Evolutionary conservation across 2,113 vertebrate species (phyloP).

Genomic region (Cettia cetti): DNA sequence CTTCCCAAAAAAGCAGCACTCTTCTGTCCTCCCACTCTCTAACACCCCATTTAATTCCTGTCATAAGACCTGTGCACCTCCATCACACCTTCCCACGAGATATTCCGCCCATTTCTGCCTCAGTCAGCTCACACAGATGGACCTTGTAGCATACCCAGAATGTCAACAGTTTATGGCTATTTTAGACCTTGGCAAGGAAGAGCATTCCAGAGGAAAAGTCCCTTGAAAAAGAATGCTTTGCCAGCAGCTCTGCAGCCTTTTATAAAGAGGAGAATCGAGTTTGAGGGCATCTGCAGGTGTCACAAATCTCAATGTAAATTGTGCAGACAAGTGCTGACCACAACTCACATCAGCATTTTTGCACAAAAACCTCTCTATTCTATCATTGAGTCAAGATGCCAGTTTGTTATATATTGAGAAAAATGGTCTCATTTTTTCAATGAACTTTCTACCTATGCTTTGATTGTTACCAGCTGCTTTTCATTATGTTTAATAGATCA

Average conservation of each 20-base stretch:
- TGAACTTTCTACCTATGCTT: neutral
- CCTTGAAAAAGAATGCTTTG: slow-evolving; percentile 8
- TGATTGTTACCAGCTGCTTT: neutral
- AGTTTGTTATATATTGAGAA: neutral
- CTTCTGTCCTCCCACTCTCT: slow-evolving; percentile 52
- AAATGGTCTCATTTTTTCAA: slow-evolving; percentile 7
- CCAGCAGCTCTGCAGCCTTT: slow-evolving; percentile 2
- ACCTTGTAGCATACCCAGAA: slow-evolving; percentile 10
- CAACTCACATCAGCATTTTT: slow-evolving; percentile 24
- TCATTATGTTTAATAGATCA: neutral
- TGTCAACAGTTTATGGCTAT: slow-evolving; percentile 53
- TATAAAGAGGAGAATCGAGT: neutral
- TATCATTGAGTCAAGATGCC: neutral
- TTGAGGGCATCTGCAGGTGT: slow-evolving; percentile 23
- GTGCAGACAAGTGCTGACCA: slow-evolving; percentile 27
- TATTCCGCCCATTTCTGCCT: slow-evolving; percentile 34
- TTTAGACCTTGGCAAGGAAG: slow-evolving; percentile 52
- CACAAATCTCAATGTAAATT: neutral
- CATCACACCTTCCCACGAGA: slow-evolving; percentile 49
- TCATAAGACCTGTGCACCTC: slow-evolving; percentile 35
- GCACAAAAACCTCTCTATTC: neutral
- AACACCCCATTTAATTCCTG: slow-evolving; percentile 53
- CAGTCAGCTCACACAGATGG: slow-evolving; percentile 51
- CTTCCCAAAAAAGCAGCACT: slow-evolving; percentile 37
- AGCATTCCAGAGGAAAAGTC: slow-evolving; percentile 47